These are phyloP conservation scores for Centropus unirufus DNA, from an alignment of 2,113 vertebrate genomes.

Conservation along the genomic window DNA sequence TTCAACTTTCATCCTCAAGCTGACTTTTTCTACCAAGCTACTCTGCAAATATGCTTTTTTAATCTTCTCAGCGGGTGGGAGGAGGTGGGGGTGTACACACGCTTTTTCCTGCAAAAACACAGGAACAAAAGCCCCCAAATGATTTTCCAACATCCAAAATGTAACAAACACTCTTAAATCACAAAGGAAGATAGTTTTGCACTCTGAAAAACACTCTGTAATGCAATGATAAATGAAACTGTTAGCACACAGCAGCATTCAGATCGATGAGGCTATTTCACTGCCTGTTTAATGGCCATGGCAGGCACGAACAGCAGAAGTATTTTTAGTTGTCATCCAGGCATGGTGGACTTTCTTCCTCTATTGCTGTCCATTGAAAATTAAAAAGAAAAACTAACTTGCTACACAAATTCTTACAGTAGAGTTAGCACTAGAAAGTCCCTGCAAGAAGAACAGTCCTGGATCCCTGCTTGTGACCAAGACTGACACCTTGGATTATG, in stretches of 20 bases:
- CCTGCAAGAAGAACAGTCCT: not conserved
- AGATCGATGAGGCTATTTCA: not conserved
- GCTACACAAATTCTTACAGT: not conserved
- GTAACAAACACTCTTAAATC: not conserved
- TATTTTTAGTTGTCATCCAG: accelerated
- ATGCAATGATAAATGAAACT: not conserved
- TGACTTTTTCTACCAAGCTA: not conserved
- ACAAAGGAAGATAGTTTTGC: not conserved
- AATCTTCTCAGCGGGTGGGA: not conserved
- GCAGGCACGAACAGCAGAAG: not conserved
- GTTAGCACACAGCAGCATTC: not conserved
- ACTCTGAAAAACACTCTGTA: not conserved
- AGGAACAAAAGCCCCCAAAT: not conserved
- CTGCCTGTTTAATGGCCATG: not conserved
- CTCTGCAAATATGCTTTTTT: not conserved
- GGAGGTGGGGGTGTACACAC: accelerated
- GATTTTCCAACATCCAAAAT: not conserved
- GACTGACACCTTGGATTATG: accelerated
- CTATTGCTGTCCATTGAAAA: not conserved
- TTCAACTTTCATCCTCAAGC: not conserved
- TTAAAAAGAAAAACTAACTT: not conserved
- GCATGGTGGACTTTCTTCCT: not conserved
- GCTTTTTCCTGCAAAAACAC: not conserved
- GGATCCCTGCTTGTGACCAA: not conserved
- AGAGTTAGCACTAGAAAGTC: not conserved